Evolutionary conservation across 2,888 invertebrate genomes (phyloP), one percentile per base, ranked within the genome.

Genomic region (Caenorhabditis sp.): DNA sequence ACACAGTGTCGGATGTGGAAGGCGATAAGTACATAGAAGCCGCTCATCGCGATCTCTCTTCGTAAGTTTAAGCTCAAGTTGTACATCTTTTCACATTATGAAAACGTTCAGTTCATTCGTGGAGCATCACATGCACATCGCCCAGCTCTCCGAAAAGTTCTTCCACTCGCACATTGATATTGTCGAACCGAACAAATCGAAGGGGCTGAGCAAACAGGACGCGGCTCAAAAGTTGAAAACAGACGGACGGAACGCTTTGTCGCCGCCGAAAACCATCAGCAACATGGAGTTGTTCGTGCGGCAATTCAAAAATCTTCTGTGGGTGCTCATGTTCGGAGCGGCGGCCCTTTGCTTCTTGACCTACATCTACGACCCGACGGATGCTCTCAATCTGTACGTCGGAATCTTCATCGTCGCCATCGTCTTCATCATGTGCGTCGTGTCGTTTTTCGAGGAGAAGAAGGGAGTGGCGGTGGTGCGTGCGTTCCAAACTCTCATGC

Each of bases 231-330:
- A 75, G 26, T 65, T 80, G 37, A 48, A 79, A 72, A 72, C 61
- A 17, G 73, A 82, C 63, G 86, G 86, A 41, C 77, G 77, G 17
- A 86, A 86, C 62, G 79, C 84, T 22, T 68, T 86, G 5, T 75
- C 74, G 1, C 81, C 85, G 9, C 85, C 85, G n/a, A 82, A 84
- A 59, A 71, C 78, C 11, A 78, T 83, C 48, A 75, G 78, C 26
- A 86, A 86, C 59, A 66, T 82, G 65, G 72, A 78, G 55, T 65
- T 86, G 13, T 86, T 86, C 66, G 68, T 76, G 7, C 74, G 83
- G 37, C 86, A 86, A 41, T 86, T 86, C 73, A 78, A 85, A 50
- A 84, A 86, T 61, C 83, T 85, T 46, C 84, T 86, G 43, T 86
- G 86, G 86, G 26, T 86, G n/a, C 80, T 86, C 7, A 76, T 86